Evolutionary conservation across 2,797 vertebrate genomes (phyloP).

Genomic region (Oreochromis grahami): DNA sequence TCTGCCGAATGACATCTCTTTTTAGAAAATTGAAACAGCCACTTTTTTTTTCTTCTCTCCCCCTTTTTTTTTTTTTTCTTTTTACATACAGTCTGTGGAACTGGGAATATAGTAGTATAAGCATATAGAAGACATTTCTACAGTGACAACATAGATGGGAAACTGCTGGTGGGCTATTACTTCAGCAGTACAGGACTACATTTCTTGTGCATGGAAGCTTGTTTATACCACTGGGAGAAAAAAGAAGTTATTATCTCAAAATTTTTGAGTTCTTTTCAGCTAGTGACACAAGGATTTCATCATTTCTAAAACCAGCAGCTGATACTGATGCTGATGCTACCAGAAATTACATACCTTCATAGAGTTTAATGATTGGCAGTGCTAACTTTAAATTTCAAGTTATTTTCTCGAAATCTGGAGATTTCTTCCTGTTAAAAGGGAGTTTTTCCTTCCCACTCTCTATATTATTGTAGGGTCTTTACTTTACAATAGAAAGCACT

Average conservation of each 20-base stretch:
- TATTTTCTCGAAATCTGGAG: neutral
- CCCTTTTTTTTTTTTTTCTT: no score
- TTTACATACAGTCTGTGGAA: neutral
- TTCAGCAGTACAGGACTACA: neutral
- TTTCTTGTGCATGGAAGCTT: neutral
- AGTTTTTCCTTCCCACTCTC: neutral
- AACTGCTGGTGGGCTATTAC: neutral
- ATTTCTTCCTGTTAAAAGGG: neutral
- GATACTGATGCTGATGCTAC: neutral
- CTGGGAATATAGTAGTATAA: constrained; percentile 36
- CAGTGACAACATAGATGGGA: neutral
- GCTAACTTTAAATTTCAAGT: neutral
- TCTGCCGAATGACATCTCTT: neutral
- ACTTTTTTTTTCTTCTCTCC: no score
- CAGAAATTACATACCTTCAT: neutral
- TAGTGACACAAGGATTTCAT: neutral
- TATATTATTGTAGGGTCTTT: neutral
- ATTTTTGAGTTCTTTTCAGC: neutral
- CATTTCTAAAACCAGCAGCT: neutral
- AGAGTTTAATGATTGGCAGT: neutral
- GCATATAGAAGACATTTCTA: constrained; percentile 37
- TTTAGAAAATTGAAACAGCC: neutral
- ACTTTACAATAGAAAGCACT: neutral
- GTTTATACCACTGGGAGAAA: neutral
- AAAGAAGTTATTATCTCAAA: neutral